Evolutionary conservation across 2,797 vertebrate species (phyloP).

Genomic region (Holocentrus rufus): DNA sequence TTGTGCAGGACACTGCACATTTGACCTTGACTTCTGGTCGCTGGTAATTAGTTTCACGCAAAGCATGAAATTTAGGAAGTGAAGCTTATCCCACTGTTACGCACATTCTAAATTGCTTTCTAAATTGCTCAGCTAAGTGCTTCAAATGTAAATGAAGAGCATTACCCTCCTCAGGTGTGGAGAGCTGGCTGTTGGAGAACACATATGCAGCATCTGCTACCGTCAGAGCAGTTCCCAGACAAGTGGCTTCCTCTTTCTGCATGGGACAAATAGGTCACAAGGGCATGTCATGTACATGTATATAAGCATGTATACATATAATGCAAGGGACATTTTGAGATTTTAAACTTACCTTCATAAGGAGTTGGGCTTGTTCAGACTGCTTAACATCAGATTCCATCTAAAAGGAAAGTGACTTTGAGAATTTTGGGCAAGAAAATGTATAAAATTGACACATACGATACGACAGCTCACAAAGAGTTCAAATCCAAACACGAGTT

Average conservation of each 20-base stretch:
- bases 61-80: background rate
- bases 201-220: constrained; percentile 85
- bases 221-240: constrained; percentile 87
- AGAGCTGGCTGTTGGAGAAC: constrained; percentile 84
- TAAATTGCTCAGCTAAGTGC: background rate
- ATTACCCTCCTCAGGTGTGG: constrained; percentile 90
- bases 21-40: background rate
- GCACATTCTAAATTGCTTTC: background rate
- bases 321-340: too few relatives aligned
- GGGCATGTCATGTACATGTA: background rate
- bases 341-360: constrained; percentile 79
- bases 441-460: background rate
- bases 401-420: constrained; percentile 69
- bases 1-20: background rate
- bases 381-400: constrained; percentile 92
- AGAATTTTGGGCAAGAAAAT: background rate
- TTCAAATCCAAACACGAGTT: background rate
- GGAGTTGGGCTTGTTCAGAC: constrained; percentile 87
- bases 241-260: constrained; percentile 85
- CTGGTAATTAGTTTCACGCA: background rate
- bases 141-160: background rate
- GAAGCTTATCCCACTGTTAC: background rate
- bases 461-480: background rate
- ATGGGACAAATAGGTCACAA: constrained; percentile 27
- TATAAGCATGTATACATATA: background rate